Evolutionary conservation across 2,113 vertebrate species (phyloP), one percentile per base, ranked within the genome.

Genomic region (Nothocercus julius): DNA sequence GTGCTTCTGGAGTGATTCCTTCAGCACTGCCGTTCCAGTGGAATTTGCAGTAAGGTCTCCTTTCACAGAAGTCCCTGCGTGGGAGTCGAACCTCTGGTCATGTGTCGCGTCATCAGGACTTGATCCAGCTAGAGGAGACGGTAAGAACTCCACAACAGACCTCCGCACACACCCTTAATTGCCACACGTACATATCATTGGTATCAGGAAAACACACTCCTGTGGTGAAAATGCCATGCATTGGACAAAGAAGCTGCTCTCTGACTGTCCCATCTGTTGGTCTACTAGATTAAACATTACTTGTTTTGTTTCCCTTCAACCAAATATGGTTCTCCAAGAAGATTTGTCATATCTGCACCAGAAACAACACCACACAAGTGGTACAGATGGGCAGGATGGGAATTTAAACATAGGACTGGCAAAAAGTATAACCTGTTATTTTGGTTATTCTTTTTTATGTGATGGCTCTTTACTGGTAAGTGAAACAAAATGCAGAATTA

Each of bases 221-320:
- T 83, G 27, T 51, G 85, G 64, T 91, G 82, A 80, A 90, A 93
- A 78, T 75, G 77, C 53, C 56, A 68, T 85, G 64, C 0, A 4
- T 77, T 74, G 92, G 69, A 72, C 47, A 54, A 86, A 90, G 85
- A 77, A 82, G 34, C 51, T 84, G 51, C 87, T 85, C 32, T 77
- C 64, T 90, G 89, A 78, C 34, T 69, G 56, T 92, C 87, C 75
- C 79, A 42, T 91, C 72, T 91, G 68, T 56, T 81, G 54, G 8
- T 78, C 30, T 68, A 77, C 42, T 42, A 82, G 66, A 77, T 91
- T 83, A 88, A 92, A 79, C 72, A 73, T 86, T 92, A 88, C 54
- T 64, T 56, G 21, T 87, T 5, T 0, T 56, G 56, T 75, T 62
- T 87, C 18, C 45, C 92, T 78, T 61, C 16, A 25, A 38, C 36